Base-by-base conservation (phyloP, 1,140 invertebrate species). In the Myzus persicae region DNA sequence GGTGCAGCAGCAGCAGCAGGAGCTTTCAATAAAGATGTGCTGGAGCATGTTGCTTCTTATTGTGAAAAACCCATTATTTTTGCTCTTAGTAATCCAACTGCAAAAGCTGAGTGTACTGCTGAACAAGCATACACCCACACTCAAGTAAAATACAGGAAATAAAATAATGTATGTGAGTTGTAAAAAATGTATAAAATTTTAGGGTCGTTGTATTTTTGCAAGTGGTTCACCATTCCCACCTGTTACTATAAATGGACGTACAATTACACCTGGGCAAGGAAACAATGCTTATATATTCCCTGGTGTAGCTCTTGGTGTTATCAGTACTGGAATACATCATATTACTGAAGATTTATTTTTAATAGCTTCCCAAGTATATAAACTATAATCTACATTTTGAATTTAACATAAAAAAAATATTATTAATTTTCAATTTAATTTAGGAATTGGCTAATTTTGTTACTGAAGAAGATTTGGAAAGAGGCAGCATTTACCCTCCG, bases 211-310 rank as follows among this genome's bases (percentile, higher is more conserved):
- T 94, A 96, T 99, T 94, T 99, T 99, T 95, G 98, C 98, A 0
- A 98, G 98, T 26, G 99, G 99, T 48, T 99, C 98, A 76, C 99
- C 99, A 0, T 99, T 99, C 95, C 96, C 96, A 82, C 96, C 98
- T 38, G 98, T 99, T 0, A 95, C 96, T 1, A 96, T 97, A 91
- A 96, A 97, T 76, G 98, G 97, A 11, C 97, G 98, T 95, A 97
- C 96, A 7, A 99, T 96, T 95, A 96, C 97, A 94, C 98, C 99
- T 0, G 99, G 99, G 1, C 99, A 99, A 95, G 98, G 98, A 88
- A 99, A 99, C 95, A 99, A 99, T 95, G 98, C 99, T 0, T 99
- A 99, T 95, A 99, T 99, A 94, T 99, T 99, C 95, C 99, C 99
- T 3, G 98, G 98, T 84, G 97, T 99, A 1, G 98, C 98, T 40